Evolutionary conservation across 2,888 invertebrate species (phyloP), one percentile per base, ranked within the genome.

Genomic region (Rhagophthalmus giganteus): DNA sequence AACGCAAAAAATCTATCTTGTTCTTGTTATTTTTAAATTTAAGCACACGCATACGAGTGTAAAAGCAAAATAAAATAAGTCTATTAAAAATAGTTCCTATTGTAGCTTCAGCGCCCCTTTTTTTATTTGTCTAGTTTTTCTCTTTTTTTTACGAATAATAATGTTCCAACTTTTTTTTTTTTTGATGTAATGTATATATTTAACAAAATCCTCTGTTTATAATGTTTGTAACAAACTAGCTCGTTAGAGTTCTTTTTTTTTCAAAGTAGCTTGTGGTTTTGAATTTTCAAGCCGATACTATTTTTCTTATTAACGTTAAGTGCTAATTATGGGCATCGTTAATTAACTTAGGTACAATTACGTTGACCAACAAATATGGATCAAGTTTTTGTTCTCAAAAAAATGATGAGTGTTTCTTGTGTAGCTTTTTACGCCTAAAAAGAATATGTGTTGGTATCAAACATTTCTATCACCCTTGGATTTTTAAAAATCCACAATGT

Each of bases 31-130:
- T 25, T 12, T 10, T 10, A 35, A 39, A 28, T 39, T 35, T 28
- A 40, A 46, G 34, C 34, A 35, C 39, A 50, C 39, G 46, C 39
- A 41, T 33, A 33, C 11, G 24, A 26, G 7, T 28, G 25, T 24
- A 15, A 33, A 33, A 37, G 38, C 31, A 24, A 39, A 33, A 27
- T 20, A 14, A 32, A 11, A 16, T 37, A 41, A 32, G 37, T 45
- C 1, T 8, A 28, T 16, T 31, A 38, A 44, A 49, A 44, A 49
- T 13, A 9, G 34, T 28, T 34, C 38, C 42, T 31, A 49, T 26
- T 50, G 38, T n/a, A 44, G 38, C 28, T 50, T 39, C 39, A 33
- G 13, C 35, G 12, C 39, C 30, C 34, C 34, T 51, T 51, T 45
- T 45, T 51, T 45, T 39, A n/a, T 40, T 9, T 20, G 6, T 13